Evolutionary conservation across 1,140 invertebrate species (phyloP), one percentile per base, ranked within the genome.

Genomic region (Bombus ignitus): DNA sequence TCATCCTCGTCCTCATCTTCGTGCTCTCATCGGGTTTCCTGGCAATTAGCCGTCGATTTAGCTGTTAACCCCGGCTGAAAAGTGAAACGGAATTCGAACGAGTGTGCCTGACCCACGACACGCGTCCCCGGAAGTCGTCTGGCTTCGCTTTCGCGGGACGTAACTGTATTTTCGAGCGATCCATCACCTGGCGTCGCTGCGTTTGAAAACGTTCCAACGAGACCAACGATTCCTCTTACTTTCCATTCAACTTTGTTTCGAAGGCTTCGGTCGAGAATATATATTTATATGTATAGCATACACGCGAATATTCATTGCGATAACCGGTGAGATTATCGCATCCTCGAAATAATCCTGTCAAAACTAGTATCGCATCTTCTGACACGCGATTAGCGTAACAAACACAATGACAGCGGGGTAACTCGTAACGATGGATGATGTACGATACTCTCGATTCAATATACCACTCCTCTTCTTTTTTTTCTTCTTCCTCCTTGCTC

Each of bases 1-100:
- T 75, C 44, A 2, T 70, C 70, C 62, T 87, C 32, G 18, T 35
- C 59, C 59, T 44, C 62, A 12, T 37, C 70, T n/a, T 37, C 68
- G 47, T 22, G 35, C 35, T 25, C 32, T 44, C n/a, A 22, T 53
- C 42, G 3, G 18, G n/a, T 35, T 18, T 32, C 9, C 39, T 15
- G 37, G 70, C 84, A 89, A 89, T 89, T 89, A 89, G 57, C 73
- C 72, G 59, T 18, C 76, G 85, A 89, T 89, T 89, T 81, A 87
- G 32, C 65, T 18, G 72, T 76, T 72, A 77, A 83, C 47, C 65
- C 75, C 62, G 42, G 47, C 80, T 65, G 37, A 22, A 80, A 78
- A 71, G 74, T 65, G 74, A 88, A 87, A 62, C 37, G 53, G 35
- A 70, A 66, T 66, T 80, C 66, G 32, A 35, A 66, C 65, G 83